phyloP scores from a whole-genome alignment of 1,140 invertebrate species.

The Oedothorax gibbosus region DNA sequence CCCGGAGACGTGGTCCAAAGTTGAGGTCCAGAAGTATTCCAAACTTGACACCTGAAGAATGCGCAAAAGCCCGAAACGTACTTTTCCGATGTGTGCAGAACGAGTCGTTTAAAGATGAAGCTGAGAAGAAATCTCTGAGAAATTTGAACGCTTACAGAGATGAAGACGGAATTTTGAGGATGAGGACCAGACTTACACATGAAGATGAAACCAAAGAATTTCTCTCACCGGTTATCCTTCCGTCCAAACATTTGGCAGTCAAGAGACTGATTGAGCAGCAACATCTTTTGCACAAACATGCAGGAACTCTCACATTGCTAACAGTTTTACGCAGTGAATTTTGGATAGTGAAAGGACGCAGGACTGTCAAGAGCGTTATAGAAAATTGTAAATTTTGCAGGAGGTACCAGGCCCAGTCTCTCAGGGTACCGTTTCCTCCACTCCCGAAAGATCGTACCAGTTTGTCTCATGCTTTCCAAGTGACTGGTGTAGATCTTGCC shows the following conservation, averaged over 20 bases:
- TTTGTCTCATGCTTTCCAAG: slow-evolving; percentile 65
- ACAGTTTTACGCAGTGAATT: slow-evolving; percentile 16
- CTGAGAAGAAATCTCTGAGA: slow-evolving; percentile 12
- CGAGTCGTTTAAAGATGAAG: slow-evolving; percentile 21
- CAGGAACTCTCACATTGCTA: slow-evolving; percentile 12
- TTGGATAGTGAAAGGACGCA: slow-evolving; percentile 28
- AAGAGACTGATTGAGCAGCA: slow-evolving; percentile 32
- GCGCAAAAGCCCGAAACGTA: background rate
- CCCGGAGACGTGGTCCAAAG: background rate
- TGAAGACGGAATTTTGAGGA: slow-evolving; percentile 14
- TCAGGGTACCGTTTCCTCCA: slow-evolving; percentile 1
- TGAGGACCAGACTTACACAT: slow-evolving; percentile 30
- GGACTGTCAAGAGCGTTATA: slow-evolving; percentile 11
- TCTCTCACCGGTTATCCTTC: slow-evolving; percentile 23
- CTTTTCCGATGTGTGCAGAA: background rate
- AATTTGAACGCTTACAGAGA: slow-evolving; percentile 8
- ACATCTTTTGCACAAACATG: slow-evolving; percentile 37
- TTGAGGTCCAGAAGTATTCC: background rate
- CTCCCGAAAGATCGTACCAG: slow-evolving; percentile 64
- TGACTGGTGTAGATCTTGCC: slow-evolving; percentile 66
- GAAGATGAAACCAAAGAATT: slow-evolving; percentile 32
- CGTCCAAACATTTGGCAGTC: slow-evolving; percentile 18
- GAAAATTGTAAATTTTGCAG: slow-evolving; percentile 10
- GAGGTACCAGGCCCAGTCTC: slow-evolving; percentile 1
- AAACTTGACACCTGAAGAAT: background rate